These are phyloP conservation scores for Pachydiplax longipennis DNA, from an alignment of 2,888 invertebrate species.

Conservation along the genomic window DNA sequence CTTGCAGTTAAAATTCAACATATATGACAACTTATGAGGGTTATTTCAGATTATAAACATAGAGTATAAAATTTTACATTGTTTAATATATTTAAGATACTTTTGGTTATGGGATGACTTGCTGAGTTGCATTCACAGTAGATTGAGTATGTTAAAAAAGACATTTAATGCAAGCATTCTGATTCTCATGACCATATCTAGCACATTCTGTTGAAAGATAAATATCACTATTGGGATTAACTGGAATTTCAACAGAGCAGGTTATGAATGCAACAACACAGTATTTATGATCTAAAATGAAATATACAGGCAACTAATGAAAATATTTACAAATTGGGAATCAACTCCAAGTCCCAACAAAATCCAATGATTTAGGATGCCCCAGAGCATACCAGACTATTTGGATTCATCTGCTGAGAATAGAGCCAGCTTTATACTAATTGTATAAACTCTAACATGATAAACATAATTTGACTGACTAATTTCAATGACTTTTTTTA, in stretches of 20 bases:
- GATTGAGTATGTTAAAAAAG: too few relatives aligned
- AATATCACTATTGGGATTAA: not conserved
- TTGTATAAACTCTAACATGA: not conserved
- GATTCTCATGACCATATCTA: too few relatives aligned
- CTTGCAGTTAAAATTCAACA: too few relatives aligned
- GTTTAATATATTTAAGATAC: too few relatives aligned
- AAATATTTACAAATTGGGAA: not conserved
- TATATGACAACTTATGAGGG: too few relatives aligned
- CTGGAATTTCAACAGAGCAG: not conserved
- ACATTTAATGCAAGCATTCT: too few relatives aligned
- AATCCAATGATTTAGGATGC: not conserved
- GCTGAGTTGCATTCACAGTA: too few relatives aligned
- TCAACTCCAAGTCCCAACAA: not conserved
- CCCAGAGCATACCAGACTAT: not conserved
- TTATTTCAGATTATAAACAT: too few relatives aligned
- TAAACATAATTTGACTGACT: slow-evolving; percentile 1
- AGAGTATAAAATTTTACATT: too few relatives aligned
- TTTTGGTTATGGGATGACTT: too few relatives aligned
- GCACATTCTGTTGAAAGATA: not conserved
- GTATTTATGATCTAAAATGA: not conserved
- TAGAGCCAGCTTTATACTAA: not conserved
- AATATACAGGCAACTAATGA: not conserved
- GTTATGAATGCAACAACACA: not conserved
- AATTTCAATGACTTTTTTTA: slow-evolving; percentile 15
- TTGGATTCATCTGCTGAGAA: not conserved